These are phyloP conservation scores for Chironomus tepperi DNA, from an alignment of 1,140 invertebrate species.

Conservation along the genomic window DNA sequence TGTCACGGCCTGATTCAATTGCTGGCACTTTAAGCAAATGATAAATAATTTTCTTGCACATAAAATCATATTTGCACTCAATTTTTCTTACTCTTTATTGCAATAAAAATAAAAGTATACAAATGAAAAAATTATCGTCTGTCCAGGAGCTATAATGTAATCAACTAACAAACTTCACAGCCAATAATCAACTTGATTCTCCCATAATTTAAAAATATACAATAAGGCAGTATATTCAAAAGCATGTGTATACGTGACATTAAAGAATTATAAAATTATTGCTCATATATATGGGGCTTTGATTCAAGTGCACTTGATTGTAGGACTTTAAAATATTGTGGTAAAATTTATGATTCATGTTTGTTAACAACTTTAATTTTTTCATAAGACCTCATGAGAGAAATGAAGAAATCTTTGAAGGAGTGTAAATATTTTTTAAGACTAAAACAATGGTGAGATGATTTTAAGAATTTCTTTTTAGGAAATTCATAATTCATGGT, in stretches of 20 bases:
- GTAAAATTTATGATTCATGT: conserved; percentile 8
- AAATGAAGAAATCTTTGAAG: neutral
- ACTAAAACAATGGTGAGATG: too few species aligned
- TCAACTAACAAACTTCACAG: conserved; percentile 6
- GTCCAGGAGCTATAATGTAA: conserved; percentile 12
- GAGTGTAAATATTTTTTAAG: too few species aligned
- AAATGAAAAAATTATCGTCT: neutral
- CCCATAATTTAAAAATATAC: neutral
- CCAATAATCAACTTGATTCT: conserved; percentile 7
- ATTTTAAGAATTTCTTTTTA: too few species aligned
- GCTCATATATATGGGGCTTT: neutral
- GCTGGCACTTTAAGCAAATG: neutral
- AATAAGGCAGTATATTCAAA: neutral
- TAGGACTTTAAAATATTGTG: neutral
- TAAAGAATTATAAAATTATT: conserved; percentile 15
- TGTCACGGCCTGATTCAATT: conserved; percentile 13
- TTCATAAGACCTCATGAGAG: neutral
- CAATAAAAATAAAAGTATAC: neutral
- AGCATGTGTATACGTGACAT: neutral
- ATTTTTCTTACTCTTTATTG: conserved; percentile 16
- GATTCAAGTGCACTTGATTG: neutral
- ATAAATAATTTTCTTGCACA: neutral
- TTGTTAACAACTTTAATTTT: neutral
- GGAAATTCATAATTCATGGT: too few species aligned
- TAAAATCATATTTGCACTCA: conserved; percentile 21